Evolutionary conservation across 2,888 invertebrate genomes (phyloP), one percentile per base, ranked within the genome.

Genomic region (Meghimatium bilineatum): DNA sequence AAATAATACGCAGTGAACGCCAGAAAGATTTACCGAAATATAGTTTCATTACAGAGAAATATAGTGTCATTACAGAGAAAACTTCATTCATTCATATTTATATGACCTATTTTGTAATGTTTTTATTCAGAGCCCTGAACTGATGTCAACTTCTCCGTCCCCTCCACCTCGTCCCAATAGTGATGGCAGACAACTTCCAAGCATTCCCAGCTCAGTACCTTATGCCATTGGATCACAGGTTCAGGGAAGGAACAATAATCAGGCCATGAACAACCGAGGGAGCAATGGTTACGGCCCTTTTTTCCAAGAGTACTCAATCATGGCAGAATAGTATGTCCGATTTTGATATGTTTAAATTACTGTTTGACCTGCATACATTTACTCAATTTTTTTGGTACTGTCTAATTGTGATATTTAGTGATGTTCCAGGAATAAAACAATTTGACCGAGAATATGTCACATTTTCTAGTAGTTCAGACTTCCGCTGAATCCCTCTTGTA

Each of bases 281-380:
- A 85, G 85, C 38, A 84, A 88, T 77, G 92, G 92, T 84, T 96
- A 96, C 93, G 95, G 96, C 72, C 95, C 96, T 89, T 96, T 96
- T 93, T 96, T 97, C 91, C 96, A 97, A 93, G 98, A 98, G 94
- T 98, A 98, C 91, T 96, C 96, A 90, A 96, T 98, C 89, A 95
- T 98, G 94, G 97, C 97, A 6, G 98, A 98, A 95, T 98, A 97
- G 97, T 98, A 95, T 96, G 96, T 78, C 66, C 32, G 29, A 32
- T 66, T 14, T 32, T 66, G 5, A 12, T 44, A 8, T 44, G 6
- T 44, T 44, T 44, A 44, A 44, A 44, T 44, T 44, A 44, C 12
- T 44, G 5, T 12, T 44, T 44, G 44, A 12, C 12, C 12, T 44
- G 44, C 5, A 44, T 44, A 44, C 44, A 44, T 44, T 5, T 8